Conservation (phyloP, 2,113 vertebrate genomes). For the Tragulus kanchil region DNA sequence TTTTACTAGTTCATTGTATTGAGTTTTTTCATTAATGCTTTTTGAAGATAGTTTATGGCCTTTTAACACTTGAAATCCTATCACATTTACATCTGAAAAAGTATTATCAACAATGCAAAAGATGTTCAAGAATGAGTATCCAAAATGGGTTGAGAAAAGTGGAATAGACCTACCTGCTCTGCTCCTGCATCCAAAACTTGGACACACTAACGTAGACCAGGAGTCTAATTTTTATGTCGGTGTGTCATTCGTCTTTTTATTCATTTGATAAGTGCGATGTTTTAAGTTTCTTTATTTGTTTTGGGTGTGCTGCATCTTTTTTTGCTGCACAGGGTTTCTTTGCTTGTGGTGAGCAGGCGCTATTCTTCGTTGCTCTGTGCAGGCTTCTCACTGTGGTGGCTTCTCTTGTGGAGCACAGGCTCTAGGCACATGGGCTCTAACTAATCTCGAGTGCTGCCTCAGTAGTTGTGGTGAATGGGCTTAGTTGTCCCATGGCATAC, state of each 20-base stretch:
- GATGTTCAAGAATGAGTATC: neutral
- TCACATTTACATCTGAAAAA: neutral
- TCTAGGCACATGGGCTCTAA: neutral
- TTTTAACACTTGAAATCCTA: slow-evolving; percentile 18
- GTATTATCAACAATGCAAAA: neutral
- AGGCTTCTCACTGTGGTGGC: neutral
- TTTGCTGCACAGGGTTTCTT: neutral
- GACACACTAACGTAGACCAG: neutral
- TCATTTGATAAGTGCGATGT: neutral
- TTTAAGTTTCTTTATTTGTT: neutral
- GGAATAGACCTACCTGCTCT: neutral
- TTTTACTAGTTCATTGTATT: neutral
- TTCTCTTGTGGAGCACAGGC: neutral
- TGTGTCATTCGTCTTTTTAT: neutral
- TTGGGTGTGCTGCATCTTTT: neutral
- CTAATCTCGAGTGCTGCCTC: no score
- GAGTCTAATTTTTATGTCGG: neutral
- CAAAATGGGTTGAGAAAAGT: neutral
- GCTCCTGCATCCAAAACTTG: neutral
- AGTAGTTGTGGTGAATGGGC: neutral
- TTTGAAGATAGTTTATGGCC: neutral
- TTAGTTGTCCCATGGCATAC: neutral
- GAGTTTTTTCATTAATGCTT: neutral
- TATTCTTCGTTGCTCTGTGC: fast-evolving
- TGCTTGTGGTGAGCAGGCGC: neutral